phyloP scores from a whole-genome alignment of 2,888 invertebrate species.

The Cremastinae sp. region DNA sequence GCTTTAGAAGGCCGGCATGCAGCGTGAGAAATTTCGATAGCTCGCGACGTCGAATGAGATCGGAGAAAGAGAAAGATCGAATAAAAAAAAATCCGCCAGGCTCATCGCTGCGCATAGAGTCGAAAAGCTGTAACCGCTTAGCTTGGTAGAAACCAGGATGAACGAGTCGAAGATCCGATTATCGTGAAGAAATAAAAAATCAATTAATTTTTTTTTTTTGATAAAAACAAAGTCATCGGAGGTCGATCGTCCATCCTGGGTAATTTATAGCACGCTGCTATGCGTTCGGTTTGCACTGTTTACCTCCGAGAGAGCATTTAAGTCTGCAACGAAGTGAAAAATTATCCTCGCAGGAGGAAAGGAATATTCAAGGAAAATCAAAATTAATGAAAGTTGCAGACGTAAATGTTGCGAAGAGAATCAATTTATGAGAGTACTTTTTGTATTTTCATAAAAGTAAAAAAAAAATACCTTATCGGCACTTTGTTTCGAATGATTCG shows the following conservation, averaged over 20 bases:
- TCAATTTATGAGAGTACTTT: not conserved
- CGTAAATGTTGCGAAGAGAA: not conserved
- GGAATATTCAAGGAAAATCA: slow-evolving; percentile 3
- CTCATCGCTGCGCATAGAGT: slow-evolving; percentile 59
- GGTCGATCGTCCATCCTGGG: slow-evolving; percentile 44
- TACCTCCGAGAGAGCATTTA: slow-evolving; percentile 17
- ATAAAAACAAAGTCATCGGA: not conserved
- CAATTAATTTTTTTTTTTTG: not conserved
- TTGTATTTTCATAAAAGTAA: not conserved
- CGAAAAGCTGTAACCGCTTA: slow-evolving; percentile 57
- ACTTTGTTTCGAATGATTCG: slow-evolving; percentile 30
- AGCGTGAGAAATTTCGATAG: slow-evolving; percentile 45
- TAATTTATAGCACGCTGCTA: slow-evolving; percentile 59
- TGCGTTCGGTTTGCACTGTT: slow-evolving; percentile 60
- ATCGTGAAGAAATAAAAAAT: not conserved
- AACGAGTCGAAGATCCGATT: slow-evolving; percentile 32
- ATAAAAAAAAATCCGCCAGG: slow-evolving; percentile 38
- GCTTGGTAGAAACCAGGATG: slow-evolving; percentile 58
- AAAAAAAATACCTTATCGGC: slow-evolving; percentile 23
- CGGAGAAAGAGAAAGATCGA: slow-evolving; percentile 10
- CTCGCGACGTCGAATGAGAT: slow-evolving; percentile 11
- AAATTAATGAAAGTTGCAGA: slow-evolving; percentile 6
- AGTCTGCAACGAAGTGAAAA: slow-evolving; percentile 26
- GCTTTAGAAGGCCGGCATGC: slow-evolving; percentile 58
- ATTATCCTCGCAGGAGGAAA: slow-evolving; percentile 5